A percentile compares a stretch with the other conserved stretches of the same genome.
These are phyloP conservation scores for Chrysopilus asiliformis DNA, from an alignment of 2,888 invertebrate genomes.

Conservation along the genomic window DNA sequence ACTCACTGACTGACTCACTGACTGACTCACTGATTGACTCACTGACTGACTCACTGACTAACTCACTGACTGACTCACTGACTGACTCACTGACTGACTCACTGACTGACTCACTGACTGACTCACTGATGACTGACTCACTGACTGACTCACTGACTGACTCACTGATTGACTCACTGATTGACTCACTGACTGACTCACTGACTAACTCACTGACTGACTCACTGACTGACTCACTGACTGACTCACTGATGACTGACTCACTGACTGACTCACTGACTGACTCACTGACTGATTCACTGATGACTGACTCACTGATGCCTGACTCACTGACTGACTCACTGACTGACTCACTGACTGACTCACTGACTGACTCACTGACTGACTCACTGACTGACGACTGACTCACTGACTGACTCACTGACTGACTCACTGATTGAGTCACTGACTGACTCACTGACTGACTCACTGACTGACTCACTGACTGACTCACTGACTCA, in stretches of 20 bases:
- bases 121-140: no score
- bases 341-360: not conserved
- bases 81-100: no score
- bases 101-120: no score
- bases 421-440: constrained; percentile 1
- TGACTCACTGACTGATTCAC: no score
- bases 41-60: no score
- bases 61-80: no score
- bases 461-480: constrained; percentile 2
- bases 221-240: constrained; percentile 2
- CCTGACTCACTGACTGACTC: constrained; percentile 1
- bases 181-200: constrained; percentile 1
- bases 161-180: no score
- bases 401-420: not conserved
- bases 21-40: no score
- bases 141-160: no score
- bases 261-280: not conserved
- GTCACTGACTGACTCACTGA: constrained; percentile 1
- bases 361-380: constrained; percentile 2
- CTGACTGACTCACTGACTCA: no score
- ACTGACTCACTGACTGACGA: constrained; percentile 2
- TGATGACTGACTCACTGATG: not conserved
- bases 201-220: no score
- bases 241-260: not conserved
- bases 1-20: no score